Conservation (phyloP, 2,888 invertebrate species). For the Hofmannophila pseudospretella region DNA sequence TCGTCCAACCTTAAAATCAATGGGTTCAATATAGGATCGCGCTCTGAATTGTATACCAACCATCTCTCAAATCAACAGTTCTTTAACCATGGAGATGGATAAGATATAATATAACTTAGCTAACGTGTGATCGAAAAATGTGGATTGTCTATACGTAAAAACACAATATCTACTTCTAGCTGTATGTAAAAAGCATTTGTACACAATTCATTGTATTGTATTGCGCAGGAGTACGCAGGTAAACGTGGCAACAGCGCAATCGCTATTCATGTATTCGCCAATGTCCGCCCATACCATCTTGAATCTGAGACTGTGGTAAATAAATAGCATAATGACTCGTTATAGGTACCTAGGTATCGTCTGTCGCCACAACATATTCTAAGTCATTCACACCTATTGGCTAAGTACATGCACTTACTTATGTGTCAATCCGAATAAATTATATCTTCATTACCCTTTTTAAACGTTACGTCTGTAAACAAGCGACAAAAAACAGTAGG, state of each 20-base stretch:
- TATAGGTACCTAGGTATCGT: neutral
- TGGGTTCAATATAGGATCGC: no score
- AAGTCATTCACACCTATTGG: constrained; percentile 1
- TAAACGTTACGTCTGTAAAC: no score
- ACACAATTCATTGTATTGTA: constrained; percentile 13
- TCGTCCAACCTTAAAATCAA: no score
- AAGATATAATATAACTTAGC: no score
- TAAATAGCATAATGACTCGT: neutral
- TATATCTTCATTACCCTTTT: no score
- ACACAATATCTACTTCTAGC: neutral
- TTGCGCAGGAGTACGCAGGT: constrained; percentile 32
- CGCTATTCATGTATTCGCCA: constrained; percentile 11
- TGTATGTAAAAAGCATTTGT: neutral
- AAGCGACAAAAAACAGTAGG: no score
- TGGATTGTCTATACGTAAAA: no score
- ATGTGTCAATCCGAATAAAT: constrained; percentile 4
- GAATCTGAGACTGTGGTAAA: constrained; percentile 1
- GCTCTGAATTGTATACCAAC: no score
- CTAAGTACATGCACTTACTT: neutral
- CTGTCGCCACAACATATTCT: constrained; percentile 1
- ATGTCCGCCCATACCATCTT: constrained; percentile 7
- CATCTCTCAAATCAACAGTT: no score
- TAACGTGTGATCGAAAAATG: no score
- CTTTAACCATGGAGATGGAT: no score
- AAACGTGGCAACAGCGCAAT: constrained; percentile 40